These are phyloP conservation scores for Heliconius hewitsoni DNA, from an alignment of 1,140 invertebrate genomes.

Conservation along the genomic window DNA sequence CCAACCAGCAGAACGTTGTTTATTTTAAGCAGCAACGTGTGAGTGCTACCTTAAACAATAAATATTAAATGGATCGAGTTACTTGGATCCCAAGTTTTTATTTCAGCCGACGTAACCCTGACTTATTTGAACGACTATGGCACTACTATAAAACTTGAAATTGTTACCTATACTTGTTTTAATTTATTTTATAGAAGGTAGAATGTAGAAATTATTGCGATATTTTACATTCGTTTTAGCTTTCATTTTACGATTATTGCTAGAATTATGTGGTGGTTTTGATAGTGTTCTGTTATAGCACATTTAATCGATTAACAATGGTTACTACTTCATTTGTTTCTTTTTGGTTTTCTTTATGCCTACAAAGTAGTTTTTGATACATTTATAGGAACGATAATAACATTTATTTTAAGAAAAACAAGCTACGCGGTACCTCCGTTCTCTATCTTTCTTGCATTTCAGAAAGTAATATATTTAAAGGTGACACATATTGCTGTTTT, in stretches of 20 bases:
- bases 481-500: too few relatives aligned
- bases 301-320: not conserved
- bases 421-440: too few relatives aligned
- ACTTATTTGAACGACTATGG: conserved; percentile 28
- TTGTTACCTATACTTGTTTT: conserved; percentile 13
- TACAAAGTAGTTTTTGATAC: not conserved
- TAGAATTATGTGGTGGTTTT: not conserved
- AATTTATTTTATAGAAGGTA: not conserved
- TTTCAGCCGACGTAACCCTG: conserved; percentile 28
- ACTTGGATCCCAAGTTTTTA: conserved; percentile 34
- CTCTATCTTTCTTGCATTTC: too few relatives aligned
- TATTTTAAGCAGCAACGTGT: conserved; percentile 18
- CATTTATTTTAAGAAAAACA: too few relatives aligned
- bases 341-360: not conserved
- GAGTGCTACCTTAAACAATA: conserved; percentile 27
- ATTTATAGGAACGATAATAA: too few relatives aligned
- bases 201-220: conserved; percentile 14
- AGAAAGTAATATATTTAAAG: too few relatives aligned
- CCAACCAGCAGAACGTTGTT: not conserved
- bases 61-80: conserved; percentile 36
- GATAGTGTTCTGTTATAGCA: conserved; percentile 1
- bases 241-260: conserved; percentile 13
- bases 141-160: conserved; percentile 16
- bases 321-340: not conserved
- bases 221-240: conserved; percentile 10